A percentile compares a stretch with the other conserved stretches of the same genome.
These are phyloP conservation scores for Botia kubotai DNA, from an alignment of 2,797 vertebrate species.

Conservation along the genomic window DNA sequence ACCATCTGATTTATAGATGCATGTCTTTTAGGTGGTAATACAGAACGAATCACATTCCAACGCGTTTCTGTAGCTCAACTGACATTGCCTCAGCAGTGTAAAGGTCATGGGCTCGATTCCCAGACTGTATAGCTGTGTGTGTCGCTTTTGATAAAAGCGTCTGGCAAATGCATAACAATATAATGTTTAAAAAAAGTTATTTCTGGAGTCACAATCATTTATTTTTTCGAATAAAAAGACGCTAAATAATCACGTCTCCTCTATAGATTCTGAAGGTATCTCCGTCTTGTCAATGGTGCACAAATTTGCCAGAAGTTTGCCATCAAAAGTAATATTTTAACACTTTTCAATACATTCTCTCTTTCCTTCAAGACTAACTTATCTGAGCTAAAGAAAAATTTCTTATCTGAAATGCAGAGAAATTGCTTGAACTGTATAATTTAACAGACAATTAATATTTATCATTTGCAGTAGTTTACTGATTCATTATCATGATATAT, in stretches of 20 bases:
- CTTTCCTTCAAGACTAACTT: background rate
- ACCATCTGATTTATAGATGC: background rate
- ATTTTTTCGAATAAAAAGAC: no score
- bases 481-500: background rate
- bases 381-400: background rate
- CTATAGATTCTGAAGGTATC: background rate
- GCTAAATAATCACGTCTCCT: no score
- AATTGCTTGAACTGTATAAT: background rate
- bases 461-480: conserved; percentile 1
- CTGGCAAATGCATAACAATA: no score
- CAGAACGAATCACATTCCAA: background rate
- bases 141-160: no score
- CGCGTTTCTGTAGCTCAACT: no score
- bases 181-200: no score
- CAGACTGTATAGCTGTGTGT: no score
- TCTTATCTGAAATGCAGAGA: no score
- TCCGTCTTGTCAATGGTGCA: background rate
- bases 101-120: no score
- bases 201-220: no score
- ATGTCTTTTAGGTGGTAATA: background rate
- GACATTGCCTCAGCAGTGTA: no score
- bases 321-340: background rate
- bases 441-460: background rate
- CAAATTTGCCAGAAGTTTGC: background rate
- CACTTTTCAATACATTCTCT: background rate